Conservation (phyloP, 2,797 vertebrate genomes). For the Pseudomugil gertrudae region DNA sequence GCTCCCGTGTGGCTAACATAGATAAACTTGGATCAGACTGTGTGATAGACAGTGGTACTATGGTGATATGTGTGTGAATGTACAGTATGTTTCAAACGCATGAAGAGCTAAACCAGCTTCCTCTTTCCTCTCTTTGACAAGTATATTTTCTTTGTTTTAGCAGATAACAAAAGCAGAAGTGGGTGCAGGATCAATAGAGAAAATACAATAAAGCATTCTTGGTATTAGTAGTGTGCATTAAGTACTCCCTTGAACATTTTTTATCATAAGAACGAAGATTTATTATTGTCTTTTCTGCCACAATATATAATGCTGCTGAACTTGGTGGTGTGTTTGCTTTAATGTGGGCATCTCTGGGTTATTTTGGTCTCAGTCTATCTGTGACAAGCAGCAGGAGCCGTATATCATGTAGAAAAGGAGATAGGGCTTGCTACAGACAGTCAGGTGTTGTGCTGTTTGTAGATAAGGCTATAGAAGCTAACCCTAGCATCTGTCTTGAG, state of each 20-base stretch:
- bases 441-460: conserved; percentile 58
- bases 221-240: conserved; percentile 57
- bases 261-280: conserved; percentile 58
- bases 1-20: conserved; percentile 35
- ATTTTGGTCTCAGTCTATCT: conserved; percentile 62
- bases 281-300: conserved; percentile 56
- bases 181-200: conserved; percentile 60
- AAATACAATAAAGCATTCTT: conserved; percentile 61
- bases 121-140: conserved; percentile 35
- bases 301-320: conserved; percentile 44
- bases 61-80: conserved; percentile 33
- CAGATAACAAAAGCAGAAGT: conserved; percentile 51
- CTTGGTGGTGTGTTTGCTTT: conserved; percentile 40
- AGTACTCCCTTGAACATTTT: conserved; percentile 62
- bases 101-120: conserved; percentile 20
- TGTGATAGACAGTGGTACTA: conserved; percentile 34
- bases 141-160: conserved; percentile 61
- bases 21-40: conserved; percentile 33
- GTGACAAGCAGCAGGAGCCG: conserved; percentile 74
- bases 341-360: conserved; percentile 56
- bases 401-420: conserved; percentile 60
- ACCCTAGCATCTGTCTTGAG: conserved; percentile 60
- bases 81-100: conserved; percentile 20
- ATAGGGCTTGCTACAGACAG: conserved; percentile 60
- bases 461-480: conserved; percentile 69